Evolutionary conservation across 2,888 invertebrate genomes (phyloP).

Genomic region (Ochlodes sylvanus): DNA sequence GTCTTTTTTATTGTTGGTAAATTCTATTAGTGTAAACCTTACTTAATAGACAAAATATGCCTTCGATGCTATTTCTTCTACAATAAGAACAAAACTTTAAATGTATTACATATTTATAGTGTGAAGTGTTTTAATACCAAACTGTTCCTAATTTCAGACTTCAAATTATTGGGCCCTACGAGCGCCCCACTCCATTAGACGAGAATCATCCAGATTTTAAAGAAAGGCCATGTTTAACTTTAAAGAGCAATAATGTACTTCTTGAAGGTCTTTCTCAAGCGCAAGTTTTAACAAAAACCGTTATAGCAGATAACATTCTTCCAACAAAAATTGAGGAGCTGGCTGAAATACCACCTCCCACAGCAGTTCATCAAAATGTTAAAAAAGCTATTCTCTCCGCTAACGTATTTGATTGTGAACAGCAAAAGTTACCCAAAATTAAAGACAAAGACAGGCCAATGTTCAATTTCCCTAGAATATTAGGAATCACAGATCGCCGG

Average conservation of each 20-base stretch:
- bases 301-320: slow-evolving; percentile 86
- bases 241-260: slow-evolving; percentile 86
- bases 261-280: slow-evolving; percentile 91
- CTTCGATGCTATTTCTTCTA: no score
- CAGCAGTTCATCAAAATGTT: slow-evolving; percentile 84
- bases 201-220: slow-evolving; percentile 88
- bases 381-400: slow-evolving; percentile 87
- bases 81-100: no score
- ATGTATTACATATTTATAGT: neutral
- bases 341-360: slow-evolving; percentile 77
- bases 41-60: no score
- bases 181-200: slow-evolving; percentile 72
- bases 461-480: slow-evolving; percentile 88
- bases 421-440: slow-evolving; percentile 90
- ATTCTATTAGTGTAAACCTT: no score
- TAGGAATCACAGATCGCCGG: slow-evolving; percentile 90
- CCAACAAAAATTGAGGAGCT: slow-evolving; percentile 85
- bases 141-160: slow-evolving; percentile 57
- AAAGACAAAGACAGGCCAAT: slow-evolving; percentile 89
- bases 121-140: neutral
- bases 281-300: slow-evolving; percentile 91
- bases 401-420: slow-evolving; percentile 91
- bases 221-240: slow-evolving; percentile 84
- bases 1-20: no score
- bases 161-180: slow-evolving; percentile 74